These are phyloP conservation scores for Melangyna quadrimaculata DNA, from an alignment of 2,888 invertebrate species.

Conservation along the genomic window DNA sequence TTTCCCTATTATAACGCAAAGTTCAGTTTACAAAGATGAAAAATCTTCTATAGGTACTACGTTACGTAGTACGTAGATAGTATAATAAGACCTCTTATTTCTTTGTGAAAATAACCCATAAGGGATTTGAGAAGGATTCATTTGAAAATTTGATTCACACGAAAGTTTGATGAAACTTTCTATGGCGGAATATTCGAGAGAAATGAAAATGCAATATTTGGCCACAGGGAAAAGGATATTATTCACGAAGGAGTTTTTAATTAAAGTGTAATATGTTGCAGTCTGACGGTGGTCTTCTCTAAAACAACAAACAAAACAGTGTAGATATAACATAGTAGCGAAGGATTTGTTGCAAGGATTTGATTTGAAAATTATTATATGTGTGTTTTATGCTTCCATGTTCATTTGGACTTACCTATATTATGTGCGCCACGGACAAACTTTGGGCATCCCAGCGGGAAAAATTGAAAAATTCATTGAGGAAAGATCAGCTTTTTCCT, in stretches of 20 bases:
- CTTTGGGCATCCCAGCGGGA: too few relatives aligned
- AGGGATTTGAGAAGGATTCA: neutral
- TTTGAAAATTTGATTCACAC: constrained; percentile 24
- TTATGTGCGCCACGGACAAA: too few relatives aligned
- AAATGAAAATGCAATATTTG: constrained; percentile 18
- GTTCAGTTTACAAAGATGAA: neutral
- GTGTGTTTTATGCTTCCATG: neutral
- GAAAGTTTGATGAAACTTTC: constrained; percentile 18
- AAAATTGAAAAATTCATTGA: too few relatives aligned
- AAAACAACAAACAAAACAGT: neutral
- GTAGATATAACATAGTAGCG: neutral
- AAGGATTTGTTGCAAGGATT: neutral
- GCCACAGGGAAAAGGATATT: neutral
- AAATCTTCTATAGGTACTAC: too few relatives aligned
- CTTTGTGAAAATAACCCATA: neutral
- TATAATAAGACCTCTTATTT: neutral
- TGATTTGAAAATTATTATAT: neutral
- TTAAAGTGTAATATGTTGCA: constrained; percentile 7
- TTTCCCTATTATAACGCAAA: neutral
- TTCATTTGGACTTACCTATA: neutral
- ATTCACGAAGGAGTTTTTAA: constrained; percentile 16
- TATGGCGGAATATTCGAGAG: neutral
- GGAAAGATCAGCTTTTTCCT: too few relatives aligned
- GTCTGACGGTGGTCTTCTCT: neutral
- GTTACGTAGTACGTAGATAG: too few relatives aligned